Evolutionary conservation across 2,888 invertebrate species (phyloP).

Genomic region (Leptopilina myrica): DNA sequence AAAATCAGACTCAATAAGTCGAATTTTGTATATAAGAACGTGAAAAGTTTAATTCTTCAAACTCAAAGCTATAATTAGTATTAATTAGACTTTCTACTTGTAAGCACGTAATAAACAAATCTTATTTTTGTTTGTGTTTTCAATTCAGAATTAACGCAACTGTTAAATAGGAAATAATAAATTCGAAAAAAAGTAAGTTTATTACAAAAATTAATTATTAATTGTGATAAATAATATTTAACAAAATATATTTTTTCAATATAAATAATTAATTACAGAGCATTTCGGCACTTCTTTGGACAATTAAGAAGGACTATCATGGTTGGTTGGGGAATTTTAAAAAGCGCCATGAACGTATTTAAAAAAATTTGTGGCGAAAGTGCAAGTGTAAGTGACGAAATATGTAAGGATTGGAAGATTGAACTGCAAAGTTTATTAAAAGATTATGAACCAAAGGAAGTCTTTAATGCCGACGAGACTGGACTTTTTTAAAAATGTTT

Average conservation of each 20-base stretch:
- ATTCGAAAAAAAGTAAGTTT: too few species aligned
- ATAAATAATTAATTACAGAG: not conserved
- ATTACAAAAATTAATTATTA: too few species aligned
- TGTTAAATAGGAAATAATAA: too few species aligned
- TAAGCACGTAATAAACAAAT: too few species aligned
- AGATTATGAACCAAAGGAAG: conserved; percentile 52
- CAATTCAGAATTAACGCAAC: too few species aligned
- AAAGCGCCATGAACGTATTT: conserved; percentile 56
- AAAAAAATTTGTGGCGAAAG: conserved; percentile 56
- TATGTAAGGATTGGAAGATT: conserved; percentile 60
- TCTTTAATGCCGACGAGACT: conserved; percentile 65
- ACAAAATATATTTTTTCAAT: too few species aligned
- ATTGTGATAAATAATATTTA: too few species aligned
- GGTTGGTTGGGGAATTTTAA: conserved; percentile 64
- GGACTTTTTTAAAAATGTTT: conserved; percentile 59
- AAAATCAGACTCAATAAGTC: not conserved
- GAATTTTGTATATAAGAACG: not conserved
- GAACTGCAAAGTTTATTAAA: conserved; percentile 53
- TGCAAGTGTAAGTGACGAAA: conserved; percentile 54
- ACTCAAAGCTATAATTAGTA: too few species aligned
- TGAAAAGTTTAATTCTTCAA: too few species aligned
- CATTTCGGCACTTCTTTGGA: not conserved
- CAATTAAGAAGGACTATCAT: not conserved
- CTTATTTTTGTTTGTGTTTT: too few species aligned
- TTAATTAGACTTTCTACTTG: too few species aligned